Base-by-base conservation (phyloP, 2,113 vertebrate genomes). In the Pao palembangensis region DNA sequence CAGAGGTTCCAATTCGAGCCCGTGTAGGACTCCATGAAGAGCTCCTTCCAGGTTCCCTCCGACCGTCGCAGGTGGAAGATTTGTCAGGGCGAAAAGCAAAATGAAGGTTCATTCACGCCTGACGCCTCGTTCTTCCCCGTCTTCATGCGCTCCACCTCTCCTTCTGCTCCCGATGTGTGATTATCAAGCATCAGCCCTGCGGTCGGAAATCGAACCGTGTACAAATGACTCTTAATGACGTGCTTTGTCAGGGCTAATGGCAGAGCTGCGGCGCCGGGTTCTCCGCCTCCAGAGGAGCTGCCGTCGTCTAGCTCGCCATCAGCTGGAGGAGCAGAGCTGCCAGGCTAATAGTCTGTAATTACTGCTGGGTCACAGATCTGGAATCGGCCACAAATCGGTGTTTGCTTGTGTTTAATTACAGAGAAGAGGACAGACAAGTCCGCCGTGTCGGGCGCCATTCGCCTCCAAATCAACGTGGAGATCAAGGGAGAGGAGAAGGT, bases 401-500 rank as follows among this genome's bases (percentile, higher is more conserved):
- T 52, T 19, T 55, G 10, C 68, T 56, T 85, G 20, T 79, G 71
- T 90, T 87, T 49, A 13, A 64, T 86, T 84, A 54, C 84, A 98
- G 96, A 98, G 85, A 98, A 98, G 72, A 90, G 96, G 77, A 98
- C 96, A 3, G 96, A 98, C 86, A 98, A 98, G 81, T 98, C 96
- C 12, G 96, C 96, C 0, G 96, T 98, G 60, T 98, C 96, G 0
- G 96, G 96, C 7, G 96, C 96, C 71, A 96, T 98, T 79, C 94
- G 96, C 67, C 90, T 98, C 11, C 96, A 98, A 51, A 98, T 98
- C 86, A 98, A 81, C 0, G 94, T 98, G 75, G 96, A 98, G 88
- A 98, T 98, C 83, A 98, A 98, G 82, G 96, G 96, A 57, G 96
- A 98, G 75, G 96, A 98, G 90, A 98, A 98, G 70, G 96, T 98